A percentile compares a stretch with the other conserved stretches of the same genome.
phyloP scores from a whole-genome alignment of 2,888 invertebrate genomes.

The Stramonita haemastoma region DNA sequence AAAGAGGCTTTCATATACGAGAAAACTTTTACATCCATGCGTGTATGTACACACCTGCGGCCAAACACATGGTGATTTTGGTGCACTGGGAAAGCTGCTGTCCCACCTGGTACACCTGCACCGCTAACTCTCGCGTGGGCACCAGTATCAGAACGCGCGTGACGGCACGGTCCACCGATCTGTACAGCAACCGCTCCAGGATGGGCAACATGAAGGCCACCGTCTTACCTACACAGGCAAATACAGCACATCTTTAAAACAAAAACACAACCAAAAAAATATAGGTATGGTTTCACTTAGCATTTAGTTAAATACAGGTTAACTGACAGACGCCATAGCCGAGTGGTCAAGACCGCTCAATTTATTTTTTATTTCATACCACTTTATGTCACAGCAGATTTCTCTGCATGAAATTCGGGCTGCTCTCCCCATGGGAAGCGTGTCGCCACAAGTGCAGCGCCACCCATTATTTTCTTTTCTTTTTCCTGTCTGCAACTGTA shows the following conservation, averaged over 20 bases:
- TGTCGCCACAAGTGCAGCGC: no score
- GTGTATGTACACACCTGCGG: conserved; percentile 74
- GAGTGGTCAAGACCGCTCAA: no score
- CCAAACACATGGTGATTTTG: conserved; percentile 76
- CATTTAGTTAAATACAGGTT: neutral
- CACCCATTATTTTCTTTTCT: no score
- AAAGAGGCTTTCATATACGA: neutral
- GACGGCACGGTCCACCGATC: conserved; percentile 82
- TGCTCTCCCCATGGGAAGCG: no score
- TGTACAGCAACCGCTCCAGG: conserved; percentile 92
- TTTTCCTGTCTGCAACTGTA: no score
- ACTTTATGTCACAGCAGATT: no score
- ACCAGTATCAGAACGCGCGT: conserved; percentile 94
- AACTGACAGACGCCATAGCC: no score
- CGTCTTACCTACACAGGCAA: conserved; percentile 89
- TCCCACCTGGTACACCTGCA: conserved; percentile 97
- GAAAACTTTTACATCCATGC: neutral
- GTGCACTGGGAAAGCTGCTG: conserved; percentile 94
- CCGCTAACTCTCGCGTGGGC: conserved; percentile 97
- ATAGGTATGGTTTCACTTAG: neutral
- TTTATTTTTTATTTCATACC: no score
- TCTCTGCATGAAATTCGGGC: no score
- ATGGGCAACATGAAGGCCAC: conserved; percentile 99
- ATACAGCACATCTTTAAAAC: neutral
- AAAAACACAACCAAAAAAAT: neutral